These are phyloP conservation scores for Drosophila asahinai DNA, from an alignment of 1,140 invertebrate genomes.

Conservation along the genomic window DNA sequence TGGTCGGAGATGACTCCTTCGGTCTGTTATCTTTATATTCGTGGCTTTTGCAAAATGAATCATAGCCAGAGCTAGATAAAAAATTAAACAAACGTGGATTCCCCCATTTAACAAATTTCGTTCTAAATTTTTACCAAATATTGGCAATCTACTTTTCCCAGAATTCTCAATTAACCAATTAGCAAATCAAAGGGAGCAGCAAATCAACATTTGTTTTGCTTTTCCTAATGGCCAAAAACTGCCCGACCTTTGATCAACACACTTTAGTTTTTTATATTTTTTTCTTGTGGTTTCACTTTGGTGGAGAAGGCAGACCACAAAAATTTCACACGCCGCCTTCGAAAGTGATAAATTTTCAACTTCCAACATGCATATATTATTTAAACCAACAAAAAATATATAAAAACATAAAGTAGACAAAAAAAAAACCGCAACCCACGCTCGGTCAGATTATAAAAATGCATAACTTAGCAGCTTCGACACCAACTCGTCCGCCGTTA, in stretches of 20 bases:
- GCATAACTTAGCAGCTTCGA: conserved; percentile 75
- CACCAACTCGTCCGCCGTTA: conserved; percentile 52
- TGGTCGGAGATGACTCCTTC: too few relatives aligned
- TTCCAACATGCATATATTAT: conserved; percentile 60
- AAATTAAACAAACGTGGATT: conserved; percentile 2
- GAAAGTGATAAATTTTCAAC: conserved; percentile 73
- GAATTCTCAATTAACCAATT: conserved; percentile 45
- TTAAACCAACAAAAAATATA: conserved; percentile 40
- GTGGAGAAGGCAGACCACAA: conserved; percentile 42
- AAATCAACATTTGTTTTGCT: conserved; percentile 19
- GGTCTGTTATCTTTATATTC: too few relatives aligned
- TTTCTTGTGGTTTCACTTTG: conserved; percentile 34
- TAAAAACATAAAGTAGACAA: conserved; percentile 30
- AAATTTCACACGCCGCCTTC: conserved; percentile 72
- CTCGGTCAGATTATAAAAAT: conserved; percentile 54
- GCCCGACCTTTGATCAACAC: conserved; percentile 30
- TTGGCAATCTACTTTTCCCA: conserved; percentile 1
- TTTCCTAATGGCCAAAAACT: conserved; percentile 11
- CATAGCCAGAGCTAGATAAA: not conserved
- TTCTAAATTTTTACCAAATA: not conserved
- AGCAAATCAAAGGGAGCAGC: conserved; percentile 25
- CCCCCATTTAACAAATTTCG: conserved; percentile 14
- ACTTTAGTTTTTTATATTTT: conserved; percentile 2
- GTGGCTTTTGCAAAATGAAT: not conserved
- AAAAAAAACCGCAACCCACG: conserved; percentile 54